These are phyloP conservation scores for Cygnus buccinator DNA, from an alignment of 2,113 vertebrate species.

Conservation along the genomic window DNA sequence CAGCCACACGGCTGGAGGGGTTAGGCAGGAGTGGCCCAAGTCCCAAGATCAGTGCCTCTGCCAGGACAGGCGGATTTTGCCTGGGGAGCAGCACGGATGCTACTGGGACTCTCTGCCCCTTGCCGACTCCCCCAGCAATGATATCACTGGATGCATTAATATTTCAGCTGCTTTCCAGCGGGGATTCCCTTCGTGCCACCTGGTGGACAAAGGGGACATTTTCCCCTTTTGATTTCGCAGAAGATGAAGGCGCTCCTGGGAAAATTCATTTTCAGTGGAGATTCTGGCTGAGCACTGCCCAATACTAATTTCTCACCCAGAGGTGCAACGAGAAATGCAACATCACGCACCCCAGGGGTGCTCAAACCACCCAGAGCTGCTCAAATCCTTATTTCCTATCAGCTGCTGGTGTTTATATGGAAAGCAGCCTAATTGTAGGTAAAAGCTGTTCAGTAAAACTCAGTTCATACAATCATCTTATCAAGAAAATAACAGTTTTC, in stretches of 20 bases:
- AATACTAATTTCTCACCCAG: neutral
- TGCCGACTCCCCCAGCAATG: neutral
- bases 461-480: neutral
- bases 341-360: accelerated
- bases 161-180: neutral
- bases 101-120: neutral
- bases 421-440: neutral
- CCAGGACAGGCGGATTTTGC: neutral
- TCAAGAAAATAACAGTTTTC: neutral
- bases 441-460: neutral
- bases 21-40: neutral
- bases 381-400: neutral
- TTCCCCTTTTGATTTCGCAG: neutral
- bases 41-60: accelerated
- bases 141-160: neutral
- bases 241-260: neutral
- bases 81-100: accelerated
- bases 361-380: neutral
- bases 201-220: slow-evolving; percentile 53
- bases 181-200: slow-evolving; percentile 56
- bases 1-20: neutral
- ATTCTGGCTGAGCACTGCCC: neutral
- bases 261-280: neutral
- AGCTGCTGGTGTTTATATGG: accelerated
- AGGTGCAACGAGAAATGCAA: accelerated